Evolutionary conservation across 2,797 vertebrate species (phyloP), one percentile per base, ranked within the genome.

Genomic region (Chiloscyllium punctatum): DNA sequence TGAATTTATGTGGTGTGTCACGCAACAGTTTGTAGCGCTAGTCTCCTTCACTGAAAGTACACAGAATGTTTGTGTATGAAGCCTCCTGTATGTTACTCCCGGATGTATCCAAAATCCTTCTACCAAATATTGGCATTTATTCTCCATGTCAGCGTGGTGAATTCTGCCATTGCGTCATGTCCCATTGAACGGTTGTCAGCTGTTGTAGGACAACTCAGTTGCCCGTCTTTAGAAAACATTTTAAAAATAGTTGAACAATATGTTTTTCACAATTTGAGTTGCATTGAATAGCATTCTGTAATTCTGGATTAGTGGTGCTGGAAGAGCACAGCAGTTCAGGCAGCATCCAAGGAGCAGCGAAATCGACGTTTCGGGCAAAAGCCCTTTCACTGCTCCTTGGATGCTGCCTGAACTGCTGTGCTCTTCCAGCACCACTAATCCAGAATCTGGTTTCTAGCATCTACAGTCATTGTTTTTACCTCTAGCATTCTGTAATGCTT

Each of bases 401-500:
- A n/a, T n/a, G n/a, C n/a, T n/a, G n/a, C n/a, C n/a, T n/a, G n/a
- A n/a, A n/a, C n/a, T n/a, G n/a, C n/a, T n/a, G n/a, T n/a, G n/a
- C n/a, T n/a, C n/a, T n/a, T n/a, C n/a, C n/a, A n/a, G n/a, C n/a
- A n/a, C n/a, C n/a, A n/a, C n/a, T n/a, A n/a, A n/a, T n/a, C n/a
- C n/a, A n/a, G n/a, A n/a, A n/a, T n/a, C n/a, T n/a, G n/a, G n/a
- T n/a, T n/a, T n/a, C n/a, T n/a, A n/a, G n/a, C n/a, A n/a, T n/a
- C n/a, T n/a, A n/a, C n/a, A n/a, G n/a, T n/a, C n/a, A n/a, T n/a
- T n/a, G n/a, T n/a, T n/a, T n/a, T n/a, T n/a, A n/a, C n/a, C n/a
- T n/a, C n/a, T 30, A 62, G 87, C 13, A 0, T 57, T 77, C 57
- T 95, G 25, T 90, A 95, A 77, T 95, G 69, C 62, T 53, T 92